Percentiles rank a stretch among this genome's conserved stretches.
Evolutionary conservation across 2,113 vertebrate genomes (phyloP).

Genomic region (Rhagologus leucostigma): DNA sequence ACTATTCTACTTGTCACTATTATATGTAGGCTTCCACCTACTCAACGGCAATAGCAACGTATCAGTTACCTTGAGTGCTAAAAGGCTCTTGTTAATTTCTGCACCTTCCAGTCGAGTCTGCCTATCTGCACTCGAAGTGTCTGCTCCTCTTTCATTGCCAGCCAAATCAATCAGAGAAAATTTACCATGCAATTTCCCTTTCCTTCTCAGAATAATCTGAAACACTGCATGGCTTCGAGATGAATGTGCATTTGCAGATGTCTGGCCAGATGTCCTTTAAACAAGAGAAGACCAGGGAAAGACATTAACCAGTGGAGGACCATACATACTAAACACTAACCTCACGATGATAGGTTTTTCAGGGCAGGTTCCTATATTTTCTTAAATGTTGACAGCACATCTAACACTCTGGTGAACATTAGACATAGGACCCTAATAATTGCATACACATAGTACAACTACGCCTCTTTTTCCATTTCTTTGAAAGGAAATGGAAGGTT

Average conservation of each 20-base stretch:
- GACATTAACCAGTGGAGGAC: not conserved
- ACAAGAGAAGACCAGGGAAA: not conserved
- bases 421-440: not conserved
- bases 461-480: not conserved
- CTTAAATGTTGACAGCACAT: not conserved
- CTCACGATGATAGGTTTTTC: not conserved
- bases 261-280: slow-evolving; percentile 94
- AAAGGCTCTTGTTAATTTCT: slow-evolving; percentile 98
- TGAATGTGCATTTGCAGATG: slow-evolving; percentile 83
- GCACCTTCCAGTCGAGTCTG: slow-evolving; percentile 96
- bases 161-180: slow-evolving; percentile 98
- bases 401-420: not conserved
- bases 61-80: slow-evolving; percentile 91
- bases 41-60: not conserved
- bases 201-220: slow-evolving; percentile 93
- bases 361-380: not conserved
- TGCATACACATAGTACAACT: not conserved
- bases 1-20: not conserved
- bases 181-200: slow-evolving; percentile 96
- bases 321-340: not conserved
- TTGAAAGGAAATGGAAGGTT: not conserved
- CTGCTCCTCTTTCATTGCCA: slow-evolving; percentile 95
- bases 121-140: slow-evolving; percentile 94
- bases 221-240: slow-evolving; percentile 97
- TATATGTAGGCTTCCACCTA: not conserved